phyloP scores from a whole-genome alignment of 2,888 invertebrate species.

The Argynnis bischoffii region DNA sequence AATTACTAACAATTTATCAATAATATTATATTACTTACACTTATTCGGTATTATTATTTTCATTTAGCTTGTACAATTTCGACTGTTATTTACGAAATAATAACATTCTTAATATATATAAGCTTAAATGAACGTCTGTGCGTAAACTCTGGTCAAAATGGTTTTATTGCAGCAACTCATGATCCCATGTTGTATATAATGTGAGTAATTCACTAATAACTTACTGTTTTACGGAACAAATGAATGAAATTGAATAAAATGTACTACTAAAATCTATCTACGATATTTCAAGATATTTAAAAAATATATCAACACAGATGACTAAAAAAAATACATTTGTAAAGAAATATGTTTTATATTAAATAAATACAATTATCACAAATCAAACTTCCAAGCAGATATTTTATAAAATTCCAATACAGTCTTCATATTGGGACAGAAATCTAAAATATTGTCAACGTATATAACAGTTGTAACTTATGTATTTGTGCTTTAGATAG shows the following conservation, averaged over 20 bases:
- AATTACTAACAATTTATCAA: conserved; percentile 21
- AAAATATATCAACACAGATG: no score
- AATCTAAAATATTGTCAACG: conserved; percentile 14
- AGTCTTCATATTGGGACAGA: conserved; percentile 10
- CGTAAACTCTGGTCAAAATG: conserved; percentile 6
- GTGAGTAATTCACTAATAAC: not conserved
- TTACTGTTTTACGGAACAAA: not conserved
- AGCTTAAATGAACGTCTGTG: not conserved
- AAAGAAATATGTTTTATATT: no score
- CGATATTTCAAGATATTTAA: not conserved
- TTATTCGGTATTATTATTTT: conserved; percentile 17
- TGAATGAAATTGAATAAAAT: not conserved
- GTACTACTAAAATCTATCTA: not conserved
- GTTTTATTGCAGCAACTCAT: conserved; percentile 11
- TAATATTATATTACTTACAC: not conserved
- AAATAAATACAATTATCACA: no score
- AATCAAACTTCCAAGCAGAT: not conserved
- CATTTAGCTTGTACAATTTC: not conserved
- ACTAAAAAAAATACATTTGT: no score
- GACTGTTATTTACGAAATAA: conserved; percentile 1
- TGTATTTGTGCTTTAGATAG: conserved; percentile 8
- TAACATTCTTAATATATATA: not conserved
- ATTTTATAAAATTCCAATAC: not conserved
- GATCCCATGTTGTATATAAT: not conserved
- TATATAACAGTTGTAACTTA: conserved; percentile 1